Evolutionary conservation across 2,113 vertebrate genomes (phyloP).

Genomic region (Excalfactoria chinensis): DNA sequence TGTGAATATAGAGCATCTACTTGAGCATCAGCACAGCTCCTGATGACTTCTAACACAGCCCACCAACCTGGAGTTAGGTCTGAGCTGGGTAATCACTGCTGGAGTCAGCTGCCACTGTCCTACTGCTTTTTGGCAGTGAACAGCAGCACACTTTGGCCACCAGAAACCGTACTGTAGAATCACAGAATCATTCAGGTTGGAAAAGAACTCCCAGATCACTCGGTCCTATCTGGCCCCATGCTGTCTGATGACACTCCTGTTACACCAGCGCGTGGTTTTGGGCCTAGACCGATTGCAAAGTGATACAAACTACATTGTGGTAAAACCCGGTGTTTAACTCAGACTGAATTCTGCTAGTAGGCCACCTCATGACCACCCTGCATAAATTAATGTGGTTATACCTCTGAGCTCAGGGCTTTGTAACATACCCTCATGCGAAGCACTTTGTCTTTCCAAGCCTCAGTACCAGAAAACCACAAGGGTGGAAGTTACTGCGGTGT

Average conservation of each 20-base stretch:
- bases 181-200: too few relatives aligned
- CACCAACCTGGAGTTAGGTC: too few relatives aligned
- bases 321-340: accelerated
- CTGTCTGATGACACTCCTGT: neutral
- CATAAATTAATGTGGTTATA: accelerated
- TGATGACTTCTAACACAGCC: too few relatives aligned
- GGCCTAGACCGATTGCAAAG: accelerated
- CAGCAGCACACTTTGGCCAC: too few relatives aligned
- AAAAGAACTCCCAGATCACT: too few relatives aligned
- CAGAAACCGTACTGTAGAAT: too few relatives aligned
- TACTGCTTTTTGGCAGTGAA: too few relatives aligned
- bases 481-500: accelerated
- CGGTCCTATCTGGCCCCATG: neutral
- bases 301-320: accelerated
- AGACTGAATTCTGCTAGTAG: neutral
- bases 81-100: too few relatives aligned
- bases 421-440: accelerated
- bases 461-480: accelerated
- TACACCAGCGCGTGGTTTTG: accelerated
- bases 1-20: too few relatives aligned
- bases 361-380: neutral
- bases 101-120: too few relatives aligned
- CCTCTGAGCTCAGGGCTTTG: accelerated
- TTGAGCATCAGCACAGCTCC: too few relatives aligned
- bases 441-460: accelerated